Evolutionary conservation across 2,113 vertebrate species (phyloP), one percentile per base, ranked within the genome.

Genomic region (Pteropus alecto): DNA sequence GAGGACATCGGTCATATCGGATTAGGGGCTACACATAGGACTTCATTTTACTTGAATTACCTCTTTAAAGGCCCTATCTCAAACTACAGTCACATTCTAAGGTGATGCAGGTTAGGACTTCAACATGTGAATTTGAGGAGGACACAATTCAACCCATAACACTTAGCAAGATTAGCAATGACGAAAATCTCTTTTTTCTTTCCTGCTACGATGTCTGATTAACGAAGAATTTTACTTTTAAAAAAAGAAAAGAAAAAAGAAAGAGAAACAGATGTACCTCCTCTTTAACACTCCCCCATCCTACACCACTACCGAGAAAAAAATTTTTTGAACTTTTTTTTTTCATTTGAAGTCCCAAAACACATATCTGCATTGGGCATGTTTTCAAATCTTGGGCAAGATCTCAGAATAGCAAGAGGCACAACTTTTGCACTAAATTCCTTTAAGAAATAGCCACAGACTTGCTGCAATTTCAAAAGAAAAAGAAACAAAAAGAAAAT

Each of bases 371-470:
- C 70, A 56, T 22, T 93, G 95, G 95, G 95, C 94, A 92, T 65
- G 65, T 79, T 95, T 97, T 98, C 97, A 97, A 81, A 95, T 96
- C 97, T 97, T 96, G 77, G 79, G 94, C 90, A 98, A 98, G 87
- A 97, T 83, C 89, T 96, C 81, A 90, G 90, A 92, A 71, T 51
- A 94, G 83, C 87, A 92, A 97, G 54, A 60, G 84, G 65, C 87
- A 97, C 94, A 97, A 97, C 93, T 92, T 97, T 96, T 94, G 96
- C 84, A 95, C 95, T 96, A 90, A 74, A 96, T 97, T 96, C 84
- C 38, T 97, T 97, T 87, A 87, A 96, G 96, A 96, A 97, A 96
- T 10, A 95, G 38, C 63, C 77, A 68, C 30, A 48, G 70, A 78
- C 77, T 76, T 77, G 54, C 28, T 92, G 65, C 71, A 93, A 83